Evolutionary conservation across 1,140 invertebrate genomes (phyloP).

Genomic region (Chionoecetes opilio): DNA sequence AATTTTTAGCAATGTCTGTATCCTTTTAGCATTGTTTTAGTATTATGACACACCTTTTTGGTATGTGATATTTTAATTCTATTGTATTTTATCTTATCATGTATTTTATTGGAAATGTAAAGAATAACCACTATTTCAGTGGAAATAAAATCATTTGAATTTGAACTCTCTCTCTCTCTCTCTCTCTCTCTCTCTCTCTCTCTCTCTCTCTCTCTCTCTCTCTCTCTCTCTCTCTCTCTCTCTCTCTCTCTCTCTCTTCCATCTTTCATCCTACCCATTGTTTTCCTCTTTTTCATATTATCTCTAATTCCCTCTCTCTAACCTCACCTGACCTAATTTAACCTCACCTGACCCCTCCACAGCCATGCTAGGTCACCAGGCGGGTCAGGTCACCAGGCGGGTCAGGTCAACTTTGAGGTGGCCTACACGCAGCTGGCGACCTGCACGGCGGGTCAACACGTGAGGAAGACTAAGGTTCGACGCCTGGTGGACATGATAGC

Average conservation of each 20-base stretch:
- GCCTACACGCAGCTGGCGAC: slow-evolving; percentile 88
- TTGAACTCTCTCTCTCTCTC: slow-evolving; percentile 52
- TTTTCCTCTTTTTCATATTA: background rate
- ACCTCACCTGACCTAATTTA: background rate
- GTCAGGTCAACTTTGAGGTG: slow-evolving; percentile 88
- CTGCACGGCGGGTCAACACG: slow-evolving; percentile 92
- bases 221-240: slow-evolving; percentile 6
- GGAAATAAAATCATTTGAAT: too few species aligned
- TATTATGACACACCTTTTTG: too few species aligned
- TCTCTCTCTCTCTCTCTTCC: background rate
- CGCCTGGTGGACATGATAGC: slow-evolving; percentile 90
- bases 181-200: background rate
- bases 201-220: background rate
- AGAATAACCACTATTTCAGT: too few species aligned
- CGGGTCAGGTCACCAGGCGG: slow-evolving; percentile 89
- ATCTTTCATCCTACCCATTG: background rate
- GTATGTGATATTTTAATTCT: too few species aligned
- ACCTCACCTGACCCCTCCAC: too few species aligned
- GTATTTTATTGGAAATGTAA: too few species aligned
- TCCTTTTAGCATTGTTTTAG: too few species aligned
- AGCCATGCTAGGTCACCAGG: too few species aligned
- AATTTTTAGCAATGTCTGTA: too few species aligned
- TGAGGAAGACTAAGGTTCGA: slow-evolving; percentile 90
- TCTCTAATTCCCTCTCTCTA: background rate
- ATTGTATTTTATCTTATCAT: too few species aligned